Evolutionary conservation across 2,797 vertebrate genomes (phyloP).

Genomic region (Ibycter americanus): DNA sequence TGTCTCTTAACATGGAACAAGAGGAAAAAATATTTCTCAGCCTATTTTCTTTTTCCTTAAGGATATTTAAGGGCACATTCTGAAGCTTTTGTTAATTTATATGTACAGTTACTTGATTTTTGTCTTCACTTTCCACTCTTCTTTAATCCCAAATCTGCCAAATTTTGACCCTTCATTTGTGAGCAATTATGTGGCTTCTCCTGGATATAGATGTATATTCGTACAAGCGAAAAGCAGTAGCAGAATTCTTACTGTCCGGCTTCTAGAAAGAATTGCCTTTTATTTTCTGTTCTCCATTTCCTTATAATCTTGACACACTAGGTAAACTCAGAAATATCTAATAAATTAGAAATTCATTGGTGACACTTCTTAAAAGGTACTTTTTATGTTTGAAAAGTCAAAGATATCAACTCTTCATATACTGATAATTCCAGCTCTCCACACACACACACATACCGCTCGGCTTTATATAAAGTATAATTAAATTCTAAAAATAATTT

Average conservation of each 20-base stretch:
- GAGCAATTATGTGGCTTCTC: neutral
- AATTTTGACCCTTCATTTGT: neutral
- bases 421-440: neutral
- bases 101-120: neutral
- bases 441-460: no score
- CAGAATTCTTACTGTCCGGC: neutral
- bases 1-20: neutral
- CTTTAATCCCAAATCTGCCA: neutral
- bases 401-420: neutral
- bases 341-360: neutral
- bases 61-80: neutral
- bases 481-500: neutral
- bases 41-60: neutral
- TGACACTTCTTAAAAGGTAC: neutral
- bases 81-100: neutral
- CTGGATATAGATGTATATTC: neutral
- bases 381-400: neutral
- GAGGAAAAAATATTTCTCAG: neutral
- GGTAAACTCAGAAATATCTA: neutral
- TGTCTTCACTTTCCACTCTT: neutral
- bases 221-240: neutral
- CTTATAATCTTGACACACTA: neutral
- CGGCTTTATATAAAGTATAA: neutral
- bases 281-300: neutral
- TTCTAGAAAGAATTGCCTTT: neutral